Evolutionary conservation across 2,797 vertebrate species (phyloP).

Genomic region (Lutra lutra): DNA sequence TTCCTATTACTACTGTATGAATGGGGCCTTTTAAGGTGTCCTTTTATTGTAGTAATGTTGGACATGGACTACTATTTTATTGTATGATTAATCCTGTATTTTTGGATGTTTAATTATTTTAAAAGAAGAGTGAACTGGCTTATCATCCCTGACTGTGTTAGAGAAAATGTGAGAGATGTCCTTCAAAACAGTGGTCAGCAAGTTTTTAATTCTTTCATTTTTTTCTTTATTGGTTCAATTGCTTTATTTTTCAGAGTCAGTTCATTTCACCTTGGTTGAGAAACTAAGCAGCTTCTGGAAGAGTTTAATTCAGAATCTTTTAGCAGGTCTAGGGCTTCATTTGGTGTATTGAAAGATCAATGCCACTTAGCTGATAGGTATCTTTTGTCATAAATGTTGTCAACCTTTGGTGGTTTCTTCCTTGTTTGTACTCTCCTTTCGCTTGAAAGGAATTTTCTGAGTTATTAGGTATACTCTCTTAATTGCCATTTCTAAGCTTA

Average conservation of each 20-base stretch:
- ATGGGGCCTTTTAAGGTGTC: conserved; percentile 48
- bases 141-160: background rate
- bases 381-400: background rate
- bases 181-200: conserved; percentile 52
- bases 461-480: background rate
- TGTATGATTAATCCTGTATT: conserved; percentile 45
- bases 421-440: background rate
- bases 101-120: conserved; percentile 55
- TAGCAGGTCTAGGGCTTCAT: background rate
- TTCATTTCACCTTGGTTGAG: background rate
- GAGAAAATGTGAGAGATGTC: background rate
- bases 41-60: conserved; percentile 41
- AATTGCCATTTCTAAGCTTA: background rate
- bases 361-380: background rate
- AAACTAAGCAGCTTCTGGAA: background rate
- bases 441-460: background rate
- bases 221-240: conserved; percentile 66
- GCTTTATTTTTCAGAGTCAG: background rate
- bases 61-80: background rate
- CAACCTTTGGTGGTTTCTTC: background rate
- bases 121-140: conserved; percentile 41
- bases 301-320: background rate
- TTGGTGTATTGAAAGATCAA: background rate
- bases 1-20: conserved; percentile 42
- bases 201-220: background rate